phyloP scores from a whole-genome alignment of 1,140 invertebrate genomes.

The Drosophila santomea region DNA sequence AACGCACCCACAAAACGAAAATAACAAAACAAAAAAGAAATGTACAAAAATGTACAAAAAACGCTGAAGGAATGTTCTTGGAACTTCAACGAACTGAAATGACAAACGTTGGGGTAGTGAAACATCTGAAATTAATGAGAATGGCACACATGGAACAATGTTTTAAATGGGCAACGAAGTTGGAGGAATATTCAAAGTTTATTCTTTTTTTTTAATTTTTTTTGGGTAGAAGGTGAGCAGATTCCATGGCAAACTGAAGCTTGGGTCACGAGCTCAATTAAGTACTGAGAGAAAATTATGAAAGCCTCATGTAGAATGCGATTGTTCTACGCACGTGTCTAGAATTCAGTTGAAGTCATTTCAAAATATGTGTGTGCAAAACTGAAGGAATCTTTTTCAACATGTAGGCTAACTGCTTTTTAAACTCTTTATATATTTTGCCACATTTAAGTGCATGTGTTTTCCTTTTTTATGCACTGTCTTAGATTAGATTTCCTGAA shows the following conservation, averaged over 20 bases:
- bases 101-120: constrained; percentile 11
- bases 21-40: not conserved
- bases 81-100: constrained; percentile 6
- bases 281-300: constrained; percentile 5
- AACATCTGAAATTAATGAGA: constrained; percentile 21
- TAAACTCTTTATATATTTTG: not conserved
- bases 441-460: not conserved
- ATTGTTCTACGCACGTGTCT: too few relatives aligned
- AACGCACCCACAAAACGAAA: constrained; percentile 60
- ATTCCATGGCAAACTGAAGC: constrained; percentile 4
- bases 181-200: not conserved
- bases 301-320: not conserved
- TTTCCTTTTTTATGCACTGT: not conserved
- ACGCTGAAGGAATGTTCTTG: constrained; percentile 4
- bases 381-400: not conserved
- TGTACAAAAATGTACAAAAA: not conserved
- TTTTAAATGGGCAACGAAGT: not conserved
- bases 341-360: too few relatives aligned
- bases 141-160: constrained; percentile 21
- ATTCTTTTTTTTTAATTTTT: not conserved
- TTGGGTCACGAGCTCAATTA: constrained; percentile 14
- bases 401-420: not conserved
- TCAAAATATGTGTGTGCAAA: not conserved
- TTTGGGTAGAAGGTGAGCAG: constrained; percentile 9
- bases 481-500: not conserved